Conservation (phyloP, 2,113 vertebrate species). For the Rafetus swinhoei region DNA sequence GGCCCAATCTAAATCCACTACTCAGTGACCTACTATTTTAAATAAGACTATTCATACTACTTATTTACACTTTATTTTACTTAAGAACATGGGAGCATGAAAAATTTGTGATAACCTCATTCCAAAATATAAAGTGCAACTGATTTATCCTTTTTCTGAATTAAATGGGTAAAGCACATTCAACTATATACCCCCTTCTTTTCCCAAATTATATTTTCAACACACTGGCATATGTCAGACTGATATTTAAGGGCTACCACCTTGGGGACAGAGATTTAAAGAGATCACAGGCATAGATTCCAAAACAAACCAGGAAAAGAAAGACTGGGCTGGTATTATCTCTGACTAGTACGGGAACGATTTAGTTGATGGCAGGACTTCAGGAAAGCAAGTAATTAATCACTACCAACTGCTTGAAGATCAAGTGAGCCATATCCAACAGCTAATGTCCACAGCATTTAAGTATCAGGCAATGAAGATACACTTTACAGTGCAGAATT, state of each 20-base stretch:
- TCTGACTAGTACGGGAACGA: slow-evolving; percentile 66
- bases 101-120: neutral
- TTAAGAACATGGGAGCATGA: slow-evolving; percentile 17
- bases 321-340: slow-evolving; percentile 39
- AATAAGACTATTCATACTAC: neutral
- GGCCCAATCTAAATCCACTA: neutral
- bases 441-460: slow-evolving; percentile 52
- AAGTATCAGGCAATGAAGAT: slow-evolving; percentile 59
- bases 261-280: neutral
- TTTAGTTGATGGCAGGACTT: slow-evolving; percentile 69
- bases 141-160: neutral
- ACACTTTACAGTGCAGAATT: slow-evolving; percentile 61
- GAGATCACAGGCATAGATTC: slow-evolving; percentile 13
- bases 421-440: slow-evolving; percentile 54
- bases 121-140: neutral
- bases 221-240: neutral
- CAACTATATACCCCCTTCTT: neutral
- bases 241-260: slow-evolving; percentile 8
- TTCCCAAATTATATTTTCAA: neutral
- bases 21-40: neutral
- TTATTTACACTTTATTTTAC: slow-evolving; percentile 5
- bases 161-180: neutral
- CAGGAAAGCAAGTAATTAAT: slow-evolving; percentile 69
- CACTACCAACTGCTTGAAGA: slow-evolving; percentile 59
- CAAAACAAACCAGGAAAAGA: slow-evolving; percentile 55